Percentiles rank a stretch among this genome's conserved stretches.
phyloP scores from a whole-genome alignment of 2,797 vertebrate genomes.

The Karalla daura region DNA sequence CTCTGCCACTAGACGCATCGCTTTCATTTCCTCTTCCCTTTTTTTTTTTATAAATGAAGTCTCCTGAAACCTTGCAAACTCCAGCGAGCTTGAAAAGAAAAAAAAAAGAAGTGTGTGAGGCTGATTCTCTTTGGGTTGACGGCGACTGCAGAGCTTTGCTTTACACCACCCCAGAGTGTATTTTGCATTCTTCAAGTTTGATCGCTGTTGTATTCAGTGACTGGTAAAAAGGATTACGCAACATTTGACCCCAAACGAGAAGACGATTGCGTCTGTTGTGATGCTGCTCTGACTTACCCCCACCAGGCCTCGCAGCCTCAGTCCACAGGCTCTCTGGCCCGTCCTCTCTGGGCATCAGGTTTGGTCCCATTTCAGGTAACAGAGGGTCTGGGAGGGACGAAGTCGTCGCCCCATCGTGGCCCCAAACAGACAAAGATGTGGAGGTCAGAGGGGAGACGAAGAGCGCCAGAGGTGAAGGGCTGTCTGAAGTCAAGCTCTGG shows the following conservation, averaged over 20 bases:
- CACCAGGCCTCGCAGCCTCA: slow-evolving; percentile 70
- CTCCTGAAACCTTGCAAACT: slow-evolving; percentile 35
- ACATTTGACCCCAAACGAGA: neutral
- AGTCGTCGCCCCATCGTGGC: slow-evolving; percentile 53
- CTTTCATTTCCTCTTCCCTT: slow-evolving; percentile 47
- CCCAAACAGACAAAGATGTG: slow-evolving; percentile 50
- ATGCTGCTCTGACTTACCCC: slow-evolving; percentile 68
- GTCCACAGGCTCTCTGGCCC: slow-evolving; percentile 76
- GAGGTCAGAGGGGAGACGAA: slow-evolving; percentile 36
- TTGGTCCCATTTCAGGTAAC: slow-evolving; percentile 66
- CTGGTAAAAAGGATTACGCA: slow-evolving; percentile 1
- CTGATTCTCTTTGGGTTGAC: neutral
- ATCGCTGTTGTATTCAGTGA: slow-evolving; percentile 1
- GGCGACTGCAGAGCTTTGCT: slow-evolving; percentile 14
- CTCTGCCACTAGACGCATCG: slow-evolving; percentile 46
- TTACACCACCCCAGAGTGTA: neutral
- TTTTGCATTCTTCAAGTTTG: slow-evolving; percentile 5
- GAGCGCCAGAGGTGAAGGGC: slow-evolving; percentile 23
- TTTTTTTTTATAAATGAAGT: slow-evolving; percentile 68
- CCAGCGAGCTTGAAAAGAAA: slow-evolving; percentile 17
- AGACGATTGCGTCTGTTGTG: no score
- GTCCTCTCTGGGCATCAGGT: slow-evolving; percentile 68
- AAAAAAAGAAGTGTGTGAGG: slow-evolving; percentile 8
- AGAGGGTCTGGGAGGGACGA: slow-evolving; percentile 65
- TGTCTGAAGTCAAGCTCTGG: slow-evolving; percentile 40